A percentile compares a stretch with the other conserved stretches of the same genome.
phyloP scores from a whole-genome alignment of 2,113 vertebrate species.

The Eretmochelys imbricata region DNA sequence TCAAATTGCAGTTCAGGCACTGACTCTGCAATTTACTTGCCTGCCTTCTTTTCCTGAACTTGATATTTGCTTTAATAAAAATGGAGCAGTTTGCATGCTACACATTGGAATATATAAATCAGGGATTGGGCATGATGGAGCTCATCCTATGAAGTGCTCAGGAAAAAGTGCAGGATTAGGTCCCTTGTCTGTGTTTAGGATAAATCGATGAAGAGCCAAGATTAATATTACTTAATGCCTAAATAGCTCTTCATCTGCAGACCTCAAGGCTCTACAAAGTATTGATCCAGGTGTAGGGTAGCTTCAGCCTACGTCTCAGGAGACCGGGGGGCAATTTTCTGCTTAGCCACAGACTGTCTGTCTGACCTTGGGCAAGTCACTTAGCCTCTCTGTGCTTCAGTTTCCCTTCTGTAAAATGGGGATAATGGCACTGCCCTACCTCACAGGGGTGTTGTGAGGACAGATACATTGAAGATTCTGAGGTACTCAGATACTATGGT shows the following conservation, averaged over 20 bases:
- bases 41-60: background rate
- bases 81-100: background rate
- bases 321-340: background rate
- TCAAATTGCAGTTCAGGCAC: background rate
- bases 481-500: too few species aligned
- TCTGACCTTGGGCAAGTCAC: background rate
- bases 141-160: background rate
- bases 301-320: accelerated
- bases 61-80: background rate
- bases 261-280: background rate
- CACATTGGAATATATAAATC: background rate
- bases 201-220: background rate
- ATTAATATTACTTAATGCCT: background rate
- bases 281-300: background rate
- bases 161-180: background rate
- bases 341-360: background rate
- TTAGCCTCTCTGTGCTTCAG: background rate
- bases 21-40: background rate
- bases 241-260: background rate
- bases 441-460: background rate
- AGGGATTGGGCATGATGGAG: background rate
- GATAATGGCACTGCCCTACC: background rate
- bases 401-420: background rate
- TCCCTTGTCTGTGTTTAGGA: background rate
- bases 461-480: background rate